Conservation (phyloP, 2,797 vertebrate species). For the Coreius guichenoti region DNA sequence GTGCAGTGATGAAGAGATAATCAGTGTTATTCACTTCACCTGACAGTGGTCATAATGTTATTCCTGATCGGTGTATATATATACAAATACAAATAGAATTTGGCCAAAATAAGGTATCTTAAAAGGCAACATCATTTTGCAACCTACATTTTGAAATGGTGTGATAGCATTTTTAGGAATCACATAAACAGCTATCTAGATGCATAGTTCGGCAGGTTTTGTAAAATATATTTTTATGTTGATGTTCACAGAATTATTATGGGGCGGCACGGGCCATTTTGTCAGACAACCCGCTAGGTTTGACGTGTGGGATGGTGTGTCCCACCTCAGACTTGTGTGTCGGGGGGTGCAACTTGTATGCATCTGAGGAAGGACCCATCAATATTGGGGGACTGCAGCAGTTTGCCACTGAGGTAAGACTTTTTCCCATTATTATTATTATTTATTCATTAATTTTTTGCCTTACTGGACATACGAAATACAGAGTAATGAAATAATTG, state of each 20-base stretch:
- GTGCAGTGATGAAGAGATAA: no score
- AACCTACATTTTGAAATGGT: background rate
- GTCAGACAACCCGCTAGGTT: slow-evolving; percentile 94
- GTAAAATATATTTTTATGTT: background rate
- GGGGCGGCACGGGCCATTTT: slow-evolving; percentile 90
- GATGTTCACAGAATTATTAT: slow-evolving; percentile 78
- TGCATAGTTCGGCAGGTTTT: background rate
- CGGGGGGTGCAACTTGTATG: slow-evolving; percentile 93
- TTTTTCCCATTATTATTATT: background rate
- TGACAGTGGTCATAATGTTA: no score
- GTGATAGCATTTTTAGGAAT: background rate
- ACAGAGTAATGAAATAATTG: background rate
- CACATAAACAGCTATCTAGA: background rate
- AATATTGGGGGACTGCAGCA: slow-evolving; percentile 96
- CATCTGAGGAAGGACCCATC: slow-evolving; percentile 93
- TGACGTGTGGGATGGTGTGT: slow-evolving; percentile 94
- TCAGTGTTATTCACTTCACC: no score
- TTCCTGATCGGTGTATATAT: background rate
- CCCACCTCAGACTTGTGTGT: slow-evolving; percentile 96
- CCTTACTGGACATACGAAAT: background rate
- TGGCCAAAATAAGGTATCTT: background rate
- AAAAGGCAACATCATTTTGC: background rate
- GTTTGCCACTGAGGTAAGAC: slow-evolving; percentile 90
- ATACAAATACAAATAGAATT: background rate
- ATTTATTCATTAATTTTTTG: background rate